A percentile compares a stretch with the other conserved stretches of the same genome.
Conservation (phyloP, 2,113 vertebrate genomes). For the Callipepla squamata region DNA sequence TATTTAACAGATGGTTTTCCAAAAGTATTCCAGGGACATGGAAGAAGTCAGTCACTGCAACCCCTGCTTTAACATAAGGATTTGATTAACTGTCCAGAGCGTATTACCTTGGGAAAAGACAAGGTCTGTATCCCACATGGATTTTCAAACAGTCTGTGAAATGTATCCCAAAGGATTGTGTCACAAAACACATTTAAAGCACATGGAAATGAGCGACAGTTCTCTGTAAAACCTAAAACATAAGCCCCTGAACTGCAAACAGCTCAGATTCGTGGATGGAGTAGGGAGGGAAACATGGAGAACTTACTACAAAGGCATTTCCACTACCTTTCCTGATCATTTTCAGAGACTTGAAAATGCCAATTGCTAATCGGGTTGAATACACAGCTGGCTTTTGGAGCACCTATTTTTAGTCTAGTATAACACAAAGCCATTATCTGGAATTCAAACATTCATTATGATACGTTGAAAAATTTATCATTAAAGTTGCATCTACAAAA, state of each 20-base stretch:
- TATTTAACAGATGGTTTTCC: not conserved
- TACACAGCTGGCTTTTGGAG: not conserved
- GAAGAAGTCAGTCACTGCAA: not conserved
- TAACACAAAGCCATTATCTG: rapidly evolving
- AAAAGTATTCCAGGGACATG: not conserved
- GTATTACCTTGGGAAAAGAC: not conserved
- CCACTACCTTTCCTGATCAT: not conserved
- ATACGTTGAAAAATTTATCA: not conserved
- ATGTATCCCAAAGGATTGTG: not conserved
- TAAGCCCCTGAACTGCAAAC: not conserved
- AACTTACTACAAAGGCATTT: not conserved
- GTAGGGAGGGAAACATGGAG: not conserved
- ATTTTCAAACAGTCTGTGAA: constrained; percentile 24
- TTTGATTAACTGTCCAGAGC: constrained; percentile 48
- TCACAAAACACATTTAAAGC: not conserved
- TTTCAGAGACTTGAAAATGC: not conserved
- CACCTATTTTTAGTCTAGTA: not conserved
- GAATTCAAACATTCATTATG: not conserved
- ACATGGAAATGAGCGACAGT: not conserved
- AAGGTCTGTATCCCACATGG: not conserved
- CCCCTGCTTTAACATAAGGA: not conserved
- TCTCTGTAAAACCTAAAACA: not conserved
- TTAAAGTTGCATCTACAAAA: not conserved
- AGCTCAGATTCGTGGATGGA: not conserved
- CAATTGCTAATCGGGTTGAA: not conserved